phyloP scores from a whole-genome alignment of 2,888 invertebrate species.

The Noctua comes region DNA sequence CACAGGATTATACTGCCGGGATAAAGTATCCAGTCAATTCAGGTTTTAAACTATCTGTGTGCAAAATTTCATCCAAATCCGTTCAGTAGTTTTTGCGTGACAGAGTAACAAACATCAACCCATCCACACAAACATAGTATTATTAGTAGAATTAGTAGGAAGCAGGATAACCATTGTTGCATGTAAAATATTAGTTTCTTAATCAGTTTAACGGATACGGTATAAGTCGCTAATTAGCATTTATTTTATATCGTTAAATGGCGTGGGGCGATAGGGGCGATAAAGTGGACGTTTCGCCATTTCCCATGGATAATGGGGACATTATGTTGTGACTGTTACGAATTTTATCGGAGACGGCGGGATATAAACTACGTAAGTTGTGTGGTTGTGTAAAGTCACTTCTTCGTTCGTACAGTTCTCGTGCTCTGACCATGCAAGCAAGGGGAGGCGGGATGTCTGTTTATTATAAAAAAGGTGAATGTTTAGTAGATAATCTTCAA shows the following conservation, averaged over 20 bases:
- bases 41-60: no score
- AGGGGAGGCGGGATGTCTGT: neutral
- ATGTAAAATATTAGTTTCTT: slow-evolving; percentile 9
- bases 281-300: neutral
- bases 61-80: no score
- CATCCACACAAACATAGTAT: no score
- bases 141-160: no score
- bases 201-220: slow-evolving; percentile 9
- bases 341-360: neutral
- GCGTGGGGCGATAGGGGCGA: neutral
- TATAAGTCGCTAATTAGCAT: slow-evolving; percentile 15
- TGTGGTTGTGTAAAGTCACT: neutral
- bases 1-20: no score
- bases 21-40: no score
- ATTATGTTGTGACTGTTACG: slow-evolving; percentile 7
- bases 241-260: slow-evolving; percentile 1
- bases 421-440: neutral
- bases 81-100: no score
- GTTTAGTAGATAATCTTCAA: no score
- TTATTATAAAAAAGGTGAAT: neutral
- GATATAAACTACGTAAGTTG: neutral
- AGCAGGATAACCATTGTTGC: slow-evolving; percentile 10
- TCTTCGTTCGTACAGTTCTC: neutral
- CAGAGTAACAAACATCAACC: no score
- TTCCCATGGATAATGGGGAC: neutral